Evolutionary conservation across 1,140 invertebrate species (phyloP).

Genomic region (Copidosoma floridanum): DNA sequence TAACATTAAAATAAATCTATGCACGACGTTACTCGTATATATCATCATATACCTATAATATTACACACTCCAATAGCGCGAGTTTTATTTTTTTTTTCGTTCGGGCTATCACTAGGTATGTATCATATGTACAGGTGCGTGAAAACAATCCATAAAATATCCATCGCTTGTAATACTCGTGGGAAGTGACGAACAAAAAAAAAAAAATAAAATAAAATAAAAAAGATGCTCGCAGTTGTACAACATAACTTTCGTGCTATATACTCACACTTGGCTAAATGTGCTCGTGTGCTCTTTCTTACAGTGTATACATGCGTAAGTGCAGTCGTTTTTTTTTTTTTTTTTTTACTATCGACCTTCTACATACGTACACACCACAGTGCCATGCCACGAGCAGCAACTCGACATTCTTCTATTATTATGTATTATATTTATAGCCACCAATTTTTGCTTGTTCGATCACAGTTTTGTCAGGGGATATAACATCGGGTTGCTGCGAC

Average conservation of each 20-base stretch:
- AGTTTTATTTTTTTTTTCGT: background rate
- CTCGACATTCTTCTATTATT: background rate
- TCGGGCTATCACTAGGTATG: background rate
- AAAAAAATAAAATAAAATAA: no score
- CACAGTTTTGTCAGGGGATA: no score
- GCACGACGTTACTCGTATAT: conserved; percentile 19
- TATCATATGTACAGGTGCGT: background rate
- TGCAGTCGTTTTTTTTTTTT: conserved; percentile 7
- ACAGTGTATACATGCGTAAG: conserved; percentile 20
- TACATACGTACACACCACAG: background rate
- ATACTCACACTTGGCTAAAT: background rate
- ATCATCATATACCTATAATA: no score
- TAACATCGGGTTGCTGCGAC: no score
- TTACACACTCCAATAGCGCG: conserved; percentile 15
- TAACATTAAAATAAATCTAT: conserved; percentile 59
- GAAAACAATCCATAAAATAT: background rate
- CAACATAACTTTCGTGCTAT: no score
- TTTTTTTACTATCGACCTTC: background rate
- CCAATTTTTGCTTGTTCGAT: no score
- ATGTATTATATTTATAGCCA: no score
- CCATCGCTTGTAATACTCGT: conserved; percentile 18
- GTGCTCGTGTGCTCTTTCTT: conserved; percentile 19
- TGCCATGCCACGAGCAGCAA: background rate
- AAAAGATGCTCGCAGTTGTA: no score
- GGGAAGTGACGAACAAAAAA: conserved; percentile 1